Percentiles rank a stretch among this genome's conserved stretches.
Evolutionary conservation across 2,888 invertebrate genomes (phyloP).

Genomic region (Diarsia dahlii): DNA sequence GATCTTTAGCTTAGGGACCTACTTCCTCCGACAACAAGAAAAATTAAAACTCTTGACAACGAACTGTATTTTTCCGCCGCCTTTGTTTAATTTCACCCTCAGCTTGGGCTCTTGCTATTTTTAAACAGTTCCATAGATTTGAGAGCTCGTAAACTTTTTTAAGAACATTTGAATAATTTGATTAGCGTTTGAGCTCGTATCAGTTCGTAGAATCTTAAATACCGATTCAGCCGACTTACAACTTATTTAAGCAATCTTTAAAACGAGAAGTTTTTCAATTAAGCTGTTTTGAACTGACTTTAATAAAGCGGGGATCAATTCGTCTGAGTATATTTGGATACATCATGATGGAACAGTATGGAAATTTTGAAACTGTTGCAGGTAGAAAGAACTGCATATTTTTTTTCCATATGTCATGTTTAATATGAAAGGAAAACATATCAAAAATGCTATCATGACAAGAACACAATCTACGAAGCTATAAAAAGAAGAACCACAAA

Average conservation of each 20-base stretch:
- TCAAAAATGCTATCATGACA: not conserved
- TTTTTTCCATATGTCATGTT: not conserved
- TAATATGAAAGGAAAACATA: not conserved
- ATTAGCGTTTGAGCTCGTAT: conserved; percentile 59
- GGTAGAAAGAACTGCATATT: not conserved
- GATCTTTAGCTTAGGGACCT: conserved; percentile 30
- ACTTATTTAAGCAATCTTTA: conserved; percentile 51
- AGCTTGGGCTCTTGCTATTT: conserved; percentile 24
- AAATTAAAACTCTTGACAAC: conserved; percentile 42
- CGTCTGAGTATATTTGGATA: too few species aligned
- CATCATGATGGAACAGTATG: not conserved
- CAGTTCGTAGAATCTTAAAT: conserved; percentile 56
- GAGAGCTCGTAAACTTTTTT: conserved; percentile 52
- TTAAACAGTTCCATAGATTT: conserved; percentile 36
- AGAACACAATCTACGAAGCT: not conserved
- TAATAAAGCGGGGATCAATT: conserved; percentile 8
- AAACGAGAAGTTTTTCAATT: conserved; percentile 58
- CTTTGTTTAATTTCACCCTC: conserved; percentile 47
- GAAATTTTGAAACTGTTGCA: not conserved
- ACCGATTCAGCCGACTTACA: conserved; percentile 50
- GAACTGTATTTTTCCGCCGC: conserved; percentile 27
- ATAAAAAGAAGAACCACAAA: not conserved
- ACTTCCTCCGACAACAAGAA: conserved; percentile 33
- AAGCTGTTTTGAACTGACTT: conserved; percentile 33
- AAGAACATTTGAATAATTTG: conserved; percentile 62